These are phyloP conservation scores for Bucco capensis DNA, from an alignment of 2,113 vertebrate genomes.

Conservation along the genomic window DNA sequence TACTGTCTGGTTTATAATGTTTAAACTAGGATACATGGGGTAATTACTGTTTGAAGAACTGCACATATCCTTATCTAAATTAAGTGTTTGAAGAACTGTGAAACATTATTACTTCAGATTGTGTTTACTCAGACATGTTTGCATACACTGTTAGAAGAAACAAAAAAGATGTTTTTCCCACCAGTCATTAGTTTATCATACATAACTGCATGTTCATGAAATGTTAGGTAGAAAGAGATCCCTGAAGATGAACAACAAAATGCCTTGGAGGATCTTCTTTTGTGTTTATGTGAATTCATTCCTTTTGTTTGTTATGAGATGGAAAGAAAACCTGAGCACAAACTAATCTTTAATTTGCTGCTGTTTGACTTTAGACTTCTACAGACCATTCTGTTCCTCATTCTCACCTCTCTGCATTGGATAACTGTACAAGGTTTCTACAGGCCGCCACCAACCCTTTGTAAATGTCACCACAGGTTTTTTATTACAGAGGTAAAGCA, in stretches of 20 bases:
- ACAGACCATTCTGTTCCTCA: not conserved
- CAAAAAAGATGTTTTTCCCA: not conserved
- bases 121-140: slow-evolving; percentile 54
- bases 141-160: slow-evolving; percentile 4
- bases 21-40: slow-evolving; percentile 16
- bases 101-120: slow-evolving; percentile 59
- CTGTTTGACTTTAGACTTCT: not conserved
- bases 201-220: not conserved
- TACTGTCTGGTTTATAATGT: slow-evolving; percentile 43
- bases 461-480: not conserved
- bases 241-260: not conserved
- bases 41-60: slow-evolving; percentile 50
- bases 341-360: not conserved
- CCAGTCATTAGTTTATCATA: not conserved
- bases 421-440: not conserved
- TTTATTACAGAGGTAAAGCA: not conserved
- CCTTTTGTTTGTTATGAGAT: not conserved
- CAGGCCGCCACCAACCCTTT: not conserved
- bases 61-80: slow-evolving; percentile 13
- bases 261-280: not conserved
- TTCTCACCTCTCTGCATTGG: not conserved
- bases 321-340: not conserved
- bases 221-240: not conserved
- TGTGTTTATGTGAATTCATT: not conserved
- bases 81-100: slow-evolving; percentile 63